Percentiles rank a stretch among this genome's conserved stretches.
phyloP scores from a whole-genome alignment of 30 jellyfish, hydroid and myxozoan species.

The Cassiopea andromeda region DNA sequence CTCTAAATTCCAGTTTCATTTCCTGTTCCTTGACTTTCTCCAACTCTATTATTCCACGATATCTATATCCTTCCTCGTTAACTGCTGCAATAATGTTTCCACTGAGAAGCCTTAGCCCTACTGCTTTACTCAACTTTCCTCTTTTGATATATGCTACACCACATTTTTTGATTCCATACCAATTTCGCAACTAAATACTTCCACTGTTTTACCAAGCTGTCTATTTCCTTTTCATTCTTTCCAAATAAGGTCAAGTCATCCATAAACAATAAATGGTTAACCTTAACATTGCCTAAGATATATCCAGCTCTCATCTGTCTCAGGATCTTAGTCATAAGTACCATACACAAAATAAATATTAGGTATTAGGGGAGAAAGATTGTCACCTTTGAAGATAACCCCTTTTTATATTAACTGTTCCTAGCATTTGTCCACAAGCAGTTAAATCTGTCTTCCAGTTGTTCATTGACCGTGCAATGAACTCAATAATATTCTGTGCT shows the following conservation, averaged over 20 bases:
- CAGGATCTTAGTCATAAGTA: background rate
- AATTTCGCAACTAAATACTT: background rate
- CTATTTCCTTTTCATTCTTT: background rate
- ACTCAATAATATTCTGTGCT: background rate
- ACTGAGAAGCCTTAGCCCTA: background rate
- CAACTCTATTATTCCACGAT: constrained; percentile 18
- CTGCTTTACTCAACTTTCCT: constrained; percentile 17
- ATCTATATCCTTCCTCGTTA: constrained; percentile 12
- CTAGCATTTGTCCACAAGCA: background rate
- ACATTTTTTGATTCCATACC: constrained; percentile 17
- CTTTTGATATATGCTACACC: background rate
- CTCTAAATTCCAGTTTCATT: constrained; percentile 5
- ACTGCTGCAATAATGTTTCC: constrained; percentile 9
- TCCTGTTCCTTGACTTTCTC: background rate
- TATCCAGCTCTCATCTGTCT: background rate
- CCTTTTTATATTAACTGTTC: background rate
- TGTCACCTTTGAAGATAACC: background rate
- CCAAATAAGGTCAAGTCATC: background rate
- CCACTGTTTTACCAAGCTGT: background rate
- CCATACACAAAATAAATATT: background rate
- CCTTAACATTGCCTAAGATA: background rate
- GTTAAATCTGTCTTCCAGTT: background rate
- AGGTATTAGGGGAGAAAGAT: background rate
- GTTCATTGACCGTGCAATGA: background rate
- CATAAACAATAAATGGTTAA: background rate